These are phyloP conservation scores for Nomada goodeniana DNA, from an alignment of 2,888 invertebrate genomes.

Conservation along the genomic window DNA sequence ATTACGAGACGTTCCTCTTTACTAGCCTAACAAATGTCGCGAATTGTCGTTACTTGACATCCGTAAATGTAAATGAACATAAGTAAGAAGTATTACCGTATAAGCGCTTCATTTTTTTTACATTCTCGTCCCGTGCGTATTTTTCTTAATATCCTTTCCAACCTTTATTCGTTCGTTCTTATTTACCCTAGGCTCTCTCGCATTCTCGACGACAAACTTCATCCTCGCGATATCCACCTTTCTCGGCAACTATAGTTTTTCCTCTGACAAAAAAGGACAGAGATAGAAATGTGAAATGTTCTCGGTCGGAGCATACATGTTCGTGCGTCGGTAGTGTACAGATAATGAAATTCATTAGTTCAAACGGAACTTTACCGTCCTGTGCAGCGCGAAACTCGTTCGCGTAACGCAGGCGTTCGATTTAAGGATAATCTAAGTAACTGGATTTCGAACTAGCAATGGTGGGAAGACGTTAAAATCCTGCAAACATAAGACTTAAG, in stretches of 20 bases:
- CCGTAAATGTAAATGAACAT: slow-evolving; percentile 36
- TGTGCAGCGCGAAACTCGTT: no score
- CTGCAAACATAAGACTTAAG: slow-evolving; percentile 30
- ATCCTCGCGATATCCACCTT: background rate
- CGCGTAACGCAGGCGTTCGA: background rate
- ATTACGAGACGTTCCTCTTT: slow-evolving; percentile 66
- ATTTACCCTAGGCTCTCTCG: background rate
- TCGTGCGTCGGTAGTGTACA: slow-evolving; percentile 22
- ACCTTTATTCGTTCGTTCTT: background rate
- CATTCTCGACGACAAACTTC: no score
- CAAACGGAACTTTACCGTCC: no score
- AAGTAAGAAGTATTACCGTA: slow-evolving; percentile 59
- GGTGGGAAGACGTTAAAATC: slow-evolving; percentile 14
- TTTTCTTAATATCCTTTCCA: background rate
- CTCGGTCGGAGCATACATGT: slow-evolving; percentile 10
- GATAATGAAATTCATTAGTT: slow-evolving; percentile 11
- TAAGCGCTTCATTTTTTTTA: slow-evolving; percentile 20
- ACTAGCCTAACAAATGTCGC: slow-evolving; percentile 66
- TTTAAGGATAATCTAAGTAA: slow-evolving; percentile 8
- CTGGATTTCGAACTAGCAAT: background rate
- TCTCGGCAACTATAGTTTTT: slow-evolving; percentile 49
- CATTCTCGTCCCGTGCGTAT: background rate
- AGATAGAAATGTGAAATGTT: slow-evolving; percentile 21
- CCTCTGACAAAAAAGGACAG: slow-evolving; percentile 13
- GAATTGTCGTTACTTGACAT: slow-evolving; percentile 45